Base-by-base conservation (phyloP, 1,140 invertebrate genomes). In the Littorina saxatilis region DNA sequence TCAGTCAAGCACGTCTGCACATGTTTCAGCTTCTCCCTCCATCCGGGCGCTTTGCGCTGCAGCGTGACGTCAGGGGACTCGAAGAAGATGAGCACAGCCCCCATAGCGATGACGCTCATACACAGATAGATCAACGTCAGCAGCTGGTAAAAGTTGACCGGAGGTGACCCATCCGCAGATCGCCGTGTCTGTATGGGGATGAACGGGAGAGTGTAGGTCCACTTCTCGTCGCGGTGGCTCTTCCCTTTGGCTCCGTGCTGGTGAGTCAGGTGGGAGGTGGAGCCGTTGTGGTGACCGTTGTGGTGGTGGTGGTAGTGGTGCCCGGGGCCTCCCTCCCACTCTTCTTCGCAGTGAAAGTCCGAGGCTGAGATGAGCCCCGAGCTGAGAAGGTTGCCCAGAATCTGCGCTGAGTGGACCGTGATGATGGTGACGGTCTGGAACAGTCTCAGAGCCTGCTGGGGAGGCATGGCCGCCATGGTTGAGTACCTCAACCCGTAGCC, bases 151-250 rank as follows among this genome's bases (percentile, higher is more conserved):
- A 84, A 86, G 75, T 84, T 83, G 1, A 86, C 79, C 2, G 82
- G 80, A 0, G 80, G 79, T 0, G 85, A 83, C 1, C 70, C 55
- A 15, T 84, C 81, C 3, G 82, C 37, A 11, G 73, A 72, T 29
- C 74, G 55, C 2, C 81, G 72, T 1, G 85, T 78, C 55, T 84
- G 82, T 15, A 86, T 81, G 20, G 85, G 85, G 29, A 84, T 86
- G 37, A 86, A 84, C 1, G 85, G 85, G 39, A 86, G 73, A 15
- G 85, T 86, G 81, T 86, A 86, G 43, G 85, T 84, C 85, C 85
- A 86, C 66, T 81, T 77, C 29, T 86, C 85, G 27, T 39, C 77
- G 23, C 61, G 78, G 11, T 39, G 15, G 23, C 15, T 20, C 55
- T 66, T 77, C 23, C 61, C 75, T 4, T 39, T 3, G 1, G 23